These are phyloP conservation scores for Pogonomyrmex californicus DNA, from an alignment of 1,140 invertebrate genomes.

Conservation along the genomic window DNA sequence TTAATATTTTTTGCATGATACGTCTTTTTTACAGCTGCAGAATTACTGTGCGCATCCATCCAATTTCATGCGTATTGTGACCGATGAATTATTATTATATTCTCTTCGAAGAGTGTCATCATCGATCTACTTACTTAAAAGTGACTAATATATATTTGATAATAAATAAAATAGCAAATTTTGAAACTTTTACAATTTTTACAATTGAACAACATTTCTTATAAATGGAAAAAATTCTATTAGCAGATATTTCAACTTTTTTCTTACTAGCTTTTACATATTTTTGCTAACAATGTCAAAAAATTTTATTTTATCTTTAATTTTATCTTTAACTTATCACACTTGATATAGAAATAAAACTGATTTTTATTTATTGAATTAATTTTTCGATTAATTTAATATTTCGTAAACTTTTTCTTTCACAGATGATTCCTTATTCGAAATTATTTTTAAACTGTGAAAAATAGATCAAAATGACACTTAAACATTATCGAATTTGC, in stretches of 20 bases:
- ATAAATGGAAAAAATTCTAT: background rate
- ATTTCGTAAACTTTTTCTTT: background rate
- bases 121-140: background rate
- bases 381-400: background rate
- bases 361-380: background rate
- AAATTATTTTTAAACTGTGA: background rate
- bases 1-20: constrained; percentile 19
- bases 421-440: background rate
- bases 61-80: constrained; percentile 2
- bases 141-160: background rate
- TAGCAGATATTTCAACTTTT: background rate
- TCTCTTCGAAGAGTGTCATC: background rate
- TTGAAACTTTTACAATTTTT: background rate
- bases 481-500: background rate
- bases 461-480: background rate
- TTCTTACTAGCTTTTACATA: background rate
- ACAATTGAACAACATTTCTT: background rate
- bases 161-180: background rate
- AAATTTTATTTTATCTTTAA: background rate
- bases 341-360: background rate
- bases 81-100: background rate
- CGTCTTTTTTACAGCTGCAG: background rate
- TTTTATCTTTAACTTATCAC: background rate
- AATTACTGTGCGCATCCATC: background rate
- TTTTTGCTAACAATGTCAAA: background rate